These are phyloP conservation scores for Fratercula arctica DNA, from an alignment of 2,797 vertebrate genomes.

Conservation along the genomic window DNA sequence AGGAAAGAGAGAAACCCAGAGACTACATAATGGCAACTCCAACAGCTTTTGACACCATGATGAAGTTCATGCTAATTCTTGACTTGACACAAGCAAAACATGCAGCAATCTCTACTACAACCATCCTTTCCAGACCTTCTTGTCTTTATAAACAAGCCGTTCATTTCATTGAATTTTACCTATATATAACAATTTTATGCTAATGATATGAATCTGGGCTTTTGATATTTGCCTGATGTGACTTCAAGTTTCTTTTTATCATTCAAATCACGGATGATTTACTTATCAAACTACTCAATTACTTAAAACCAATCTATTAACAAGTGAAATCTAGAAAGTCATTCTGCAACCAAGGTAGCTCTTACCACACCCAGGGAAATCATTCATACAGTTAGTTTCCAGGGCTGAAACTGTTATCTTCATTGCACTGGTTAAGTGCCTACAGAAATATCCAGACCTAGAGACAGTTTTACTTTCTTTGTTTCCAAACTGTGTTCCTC, in stretches of 20 bases:
- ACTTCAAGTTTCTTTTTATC: background rate
- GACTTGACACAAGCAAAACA: background rate
- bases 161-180: background rate
- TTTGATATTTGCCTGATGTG: background rate
- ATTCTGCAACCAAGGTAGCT: background rate
- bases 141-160: background rate
- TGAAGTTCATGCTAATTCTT: background rate
- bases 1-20: background rate
- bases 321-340: background rate
- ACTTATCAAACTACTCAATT: background rate
- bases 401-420: background rate
- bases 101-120: background rate
- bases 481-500: background rate
- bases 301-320: background rate
- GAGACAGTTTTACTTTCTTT: background rate
- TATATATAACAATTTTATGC: background rate
- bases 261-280: background rate
- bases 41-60: background rate
- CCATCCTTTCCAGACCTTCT: background rate
- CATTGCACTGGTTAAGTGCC: background rate
- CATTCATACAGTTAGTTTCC: background rate
- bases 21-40: accelerated
- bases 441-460: background rate
- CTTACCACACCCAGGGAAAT: background rate
- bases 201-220: background rate